Conservation (phyloP, 2,113 vertebrate genomes). For the Cynopterus brachyotis region DNA sequence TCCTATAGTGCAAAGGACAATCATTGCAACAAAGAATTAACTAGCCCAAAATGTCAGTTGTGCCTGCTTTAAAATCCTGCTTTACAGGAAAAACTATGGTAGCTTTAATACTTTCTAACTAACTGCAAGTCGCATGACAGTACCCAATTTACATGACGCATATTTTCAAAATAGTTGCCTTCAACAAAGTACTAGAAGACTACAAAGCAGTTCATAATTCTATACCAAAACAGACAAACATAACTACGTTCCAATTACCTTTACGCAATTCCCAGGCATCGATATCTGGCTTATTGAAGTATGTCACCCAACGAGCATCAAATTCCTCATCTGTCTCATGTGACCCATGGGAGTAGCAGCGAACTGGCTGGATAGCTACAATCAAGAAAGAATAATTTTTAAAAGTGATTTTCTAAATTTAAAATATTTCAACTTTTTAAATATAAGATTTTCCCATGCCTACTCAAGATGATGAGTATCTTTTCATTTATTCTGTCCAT, state of each 20-base stretch:
- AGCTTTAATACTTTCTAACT: not conserved
- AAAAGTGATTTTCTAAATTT: too few relatives aligned
- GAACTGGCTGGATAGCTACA: slow-evolving; percentile 86
- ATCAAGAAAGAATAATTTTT: not conserved
- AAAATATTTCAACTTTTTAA: too few relatives aligned
- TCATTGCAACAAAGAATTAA: not conserved
- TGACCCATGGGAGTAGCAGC: slow-evolving; percentile 94
- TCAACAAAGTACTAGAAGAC: not conserved
- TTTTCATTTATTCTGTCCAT: too few relatives aligned
- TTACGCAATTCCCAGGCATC: slow-evolving; percentile 97
- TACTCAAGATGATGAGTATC: too few relatives aligned
- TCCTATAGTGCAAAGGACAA: not conserved
- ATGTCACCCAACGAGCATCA: slow-evolving; percentile 97
- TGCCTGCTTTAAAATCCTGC: not conserved
- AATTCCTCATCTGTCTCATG: slow-evolving; percentile 98
- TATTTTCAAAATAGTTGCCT: slow-evolving; percentile 38
- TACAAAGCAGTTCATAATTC: not conserved
- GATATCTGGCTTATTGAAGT: slow-evolving; percentile 97
- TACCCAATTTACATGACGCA: not conserved
- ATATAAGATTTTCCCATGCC: too few relatives aligned
- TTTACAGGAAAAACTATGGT: not conserved
- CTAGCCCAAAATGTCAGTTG: not conserved
- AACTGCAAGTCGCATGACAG: not conserved
- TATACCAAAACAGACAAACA: not conserved
- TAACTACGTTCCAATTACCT: slow-evolving; percentile 83